Evolutionary conservation across 2,797 vertebrate genomes (phyloP), one percentile per base, ranked within the genome.

Genomic region (Pithecia hirsuta): DNA sequence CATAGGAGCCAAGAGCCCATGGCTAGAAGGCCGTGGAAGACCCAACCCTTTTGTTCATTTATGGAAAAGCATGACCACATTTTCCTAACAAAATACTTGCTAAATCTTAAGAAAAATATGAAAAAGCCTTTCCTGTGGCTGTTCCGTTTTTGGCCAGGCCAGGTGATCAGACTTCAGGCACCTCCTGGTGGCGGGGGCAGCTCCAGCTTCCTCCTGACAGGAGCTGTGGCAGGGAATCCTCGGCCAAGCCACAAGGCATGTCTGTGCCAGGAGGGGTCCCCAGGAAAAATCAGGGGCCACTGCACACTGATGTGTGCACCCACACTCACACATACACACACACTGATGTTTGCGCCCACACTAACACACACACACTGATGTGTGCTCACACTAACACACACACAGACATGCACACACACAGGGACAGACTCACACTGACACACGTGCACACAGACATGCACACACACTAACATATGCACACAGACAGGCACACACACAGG

Each of bases 101-200:
- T 92, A 2, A 95, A 93, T 95, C 91, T 98, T 95, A 41, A 94
- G 97, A 98, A 97, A 87, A 97, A 95, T 97, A 95, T 94, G 82
- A 72, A 78, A 79, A 64, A 94, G 93, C 1, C 97, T 98, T 98
- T 98, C 74, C 97, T 95, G 97, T 96, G 17, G 48, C 98, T 97
- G 50, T 98, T 86, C 97, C 96, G 92, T 41, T 79, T 94, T 96
- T 1, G 57, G 95, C 44, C 95, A 87, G 97, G 98, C 96, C 83
- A 14, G 24, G 92, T 92, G 80, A 95, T 98, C 97, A 3, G 95
- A 82, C 98, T 98, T 98, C 97, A 76, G 7, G 96, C 93, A 84
- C 96, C 98, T 89, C 95, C 64, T 96, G 89, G 85, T 80, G 17
- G 95, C 86, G 82, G 96, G 78, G 17, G 96, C 86, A 89, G 96